Evolutionary conservation across 2,113 vertebrate species (phyloP), one percentile per base, ranked within the genome.

Genomic region (Hippolais icterina): DNA sequence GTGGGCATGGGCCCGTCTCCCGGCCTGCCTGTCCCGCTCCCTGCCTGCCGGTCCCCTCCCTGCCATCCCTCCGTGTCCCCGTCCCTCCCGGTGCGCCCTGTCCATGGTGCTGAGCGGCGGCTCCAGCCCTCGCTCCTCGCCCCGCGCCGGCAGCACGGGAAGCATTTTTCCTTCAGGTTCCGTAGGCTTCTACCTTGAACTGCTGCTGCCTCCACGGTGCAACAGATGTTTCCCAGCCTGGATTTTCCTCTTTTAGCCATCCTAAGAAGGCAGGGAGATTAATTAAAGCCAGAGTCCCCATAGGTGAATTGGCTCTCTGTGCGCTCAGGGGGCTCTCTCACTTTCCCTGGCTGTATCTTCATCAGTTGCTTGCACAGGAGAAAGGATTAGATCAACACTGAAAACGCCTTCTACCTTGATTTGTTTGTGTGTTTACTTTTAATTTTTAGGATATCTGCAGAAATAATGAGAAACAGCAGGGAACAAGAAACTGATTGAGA

Each of bases 41-140:
- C 28, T 1, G 17, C 20, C 50, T 1, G 53, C 63, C 63, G 1
- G 46, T 20, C 54, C 64, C 15, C 17, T 56, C 31, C 21, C 49
- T 6, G 52, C 44, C 44, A 0, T 4, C 23, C 44, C 60, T 8
- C 28, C 20, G 17, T 1, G 39, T 15, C 46, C 35, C 54, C 1
- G 49, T 10, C 29, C 23, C 29, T 11, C 14, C 59, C 47, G 41
- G 17, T 3, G 71, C 22, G 50, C 81, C 68, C 94, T 89, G 86
- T 98, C 97, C 98, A 42, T 65, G 97, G 97, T 98, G 49, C 97
- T 98, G 97, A 97, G 52, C 53, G 1, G 15, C 19, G 12, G 11
- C 41, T 39, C 28, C 78, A 11, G 25, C 10, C n/a, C 18, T 25
- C 53, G 18, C 68, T 35, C 22, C 44, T 4, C 31, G 23, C 37